Conservation (phyloP, 2,888 invertebrate genomes). For the Ischnus inquisitorius region DNA sequence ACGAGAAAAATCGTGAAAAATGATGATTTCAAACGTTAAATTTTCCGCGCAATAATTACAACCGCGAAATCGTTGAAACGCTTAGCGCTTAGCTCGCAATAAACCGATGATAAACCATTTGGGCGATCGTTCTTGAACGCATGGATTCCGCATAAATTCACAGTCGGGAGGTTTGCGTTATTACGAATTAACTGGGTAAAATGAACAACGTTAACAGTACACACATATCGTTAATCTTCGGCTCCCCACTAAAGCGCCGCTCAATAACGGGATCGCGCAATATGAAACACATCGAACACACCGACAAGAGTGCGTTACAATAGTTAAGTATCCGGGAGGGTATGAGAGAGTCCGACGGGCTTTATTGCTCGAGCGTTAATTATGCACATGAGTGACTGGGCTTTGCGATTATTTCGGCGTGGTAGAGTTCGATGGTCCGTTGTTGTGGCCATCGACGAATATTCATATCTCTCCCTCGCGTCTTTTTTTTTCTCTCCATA, state of each 20-base stretch:
- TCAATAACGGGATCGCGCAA: constrained; percentile 23
- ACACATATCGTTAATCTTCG: constrained; percentile 78
- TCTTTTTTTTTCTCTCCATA: not conserved
- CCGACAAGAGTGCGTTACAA: constrained; percentile 20
- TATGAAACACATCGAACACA: constrained; percentile 49
- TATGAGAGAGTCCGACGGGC: constrained; percentile 67
- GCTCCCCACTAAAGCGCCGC: constrained; percentile 25
- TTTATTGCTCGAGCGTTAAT: constrained; percentile 81
- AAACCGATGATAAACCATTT: constrained; percentile 29
- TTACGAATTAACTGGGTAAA: constrained; percentile 48
- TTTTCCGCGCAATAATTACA: not conserved
- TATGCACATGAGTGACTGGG: constrained; percentile 83
- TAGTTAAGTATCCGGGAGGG: constrained; percentile 26
- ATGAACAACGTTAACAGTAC: constrained; percentile 73
- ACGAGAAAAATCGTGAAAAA: not conserved
- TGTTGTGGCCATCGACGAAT: constrained; percentile 26
- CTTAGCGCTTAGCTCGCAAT: constrained; percentile 30
- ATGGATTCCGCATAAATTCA: constrained; percentile 24
- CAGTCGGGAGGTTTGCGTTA: constrained; percentile 3
- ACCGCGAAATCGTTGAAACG: constrained; percentile 33
- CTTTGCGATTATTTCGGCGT: constrained; percentile 82
- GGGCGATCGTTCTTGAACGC: constrained; percentile 7
- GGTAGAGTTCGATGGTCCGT: constrained; percentile 50
- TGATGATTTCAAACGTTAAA: not conserved
- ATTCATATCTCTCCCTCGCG: not conserved